These are phyloP conservation scores for Panagrolaimus sp. DNA, from an alignment of 1,140 invertebrate species.

Conservation along the genomic window DNA sequence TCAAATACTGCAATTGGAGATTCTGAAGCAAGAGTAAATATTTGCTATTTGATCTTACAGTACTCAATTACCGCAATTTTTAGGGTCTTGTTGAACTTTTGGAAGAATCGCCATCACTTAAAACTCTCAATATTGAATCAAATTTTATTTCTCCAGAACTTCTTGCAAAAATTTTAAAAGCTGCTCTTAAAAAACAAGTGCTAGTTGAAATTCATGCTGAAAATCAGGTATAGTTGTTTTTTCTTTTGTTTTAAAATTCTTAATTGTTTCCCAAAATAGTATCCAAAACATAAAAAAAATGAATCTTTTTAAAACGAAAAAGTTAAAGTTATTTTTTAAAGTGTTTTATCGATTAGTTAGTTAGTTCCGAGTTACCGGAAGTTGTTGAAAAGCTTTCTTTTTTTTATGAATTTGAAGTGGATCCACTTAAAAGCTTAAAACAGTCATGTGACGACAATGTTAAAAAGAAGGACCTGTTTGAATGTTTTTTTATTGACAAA, in stretches of 20 bases:
- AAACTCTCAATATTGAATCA: conserved; percentile 57
- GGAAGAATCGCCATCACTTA: conserved; percentile 43
- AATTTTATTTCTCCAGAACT: conserved; percentile 57
- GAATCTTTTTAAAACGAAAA: too few species aligned
- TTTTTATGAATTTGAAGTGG: background rate
- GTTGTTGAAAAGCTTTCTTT: background rate
- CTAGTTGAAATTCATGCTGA: conserved; percentile 58
- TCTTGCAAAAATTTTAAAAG: conserved; percentile 54
- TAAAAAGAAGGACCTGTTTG: too few species aligned
- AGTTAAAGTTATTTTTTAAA: too few species aligned
- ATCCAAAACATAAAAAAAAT: background rate
- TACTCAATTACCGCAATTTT: conserved; percentile 13
- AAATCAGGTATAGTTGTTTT: conserved; percentile 51
- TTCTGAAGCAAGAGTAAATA: conserved; percentile 68
- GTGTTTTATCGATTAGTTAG: too few species aligned
- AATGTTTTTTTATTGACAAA: too few species aligned
- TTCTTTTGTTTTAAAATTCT: background rate
- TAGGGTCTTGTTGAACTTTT: conserved; percentile 55
- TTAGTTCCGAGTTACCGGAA: background rate
- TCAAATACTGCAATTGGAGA: conserved; percentile 88
- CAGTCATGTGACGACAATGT: too few species aligned
- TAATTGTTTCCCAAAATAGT: background rate
- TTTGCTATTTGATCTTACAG: conserved; percentile 7
- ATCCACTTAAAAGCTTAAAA: background rate
- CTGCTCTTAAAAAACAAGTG: conserved; percentile 52